phyloP scores from a whole-genome alignment of 2,888 invertebrate species.

The Drosophila fulvimacula region DNA sequence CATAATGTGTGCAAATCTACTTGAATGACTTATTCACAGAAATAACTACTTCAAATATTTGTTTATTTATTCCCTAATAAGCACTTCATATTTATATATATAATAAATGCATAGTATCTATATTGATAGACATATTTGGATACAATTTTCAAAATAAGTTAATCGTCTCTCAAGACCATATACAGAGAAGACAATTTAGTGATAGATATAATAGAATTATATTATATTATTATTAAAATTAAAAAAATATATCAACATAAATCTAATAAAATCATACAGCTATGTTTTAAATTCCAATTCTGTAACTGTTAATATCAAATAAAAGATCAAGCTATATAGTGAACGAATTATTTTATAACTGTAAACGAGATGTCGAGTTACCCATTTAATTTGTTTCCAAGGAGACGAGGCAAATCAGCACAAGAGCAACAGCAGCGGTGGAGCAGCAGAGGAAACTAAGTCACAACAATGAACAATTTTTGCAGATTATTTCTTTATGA shows the following conservation, averaged over 20 bases:
- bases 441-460: conserved; percentile 38
- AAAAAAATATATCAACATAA: too few relatives aligned
- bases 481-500: conserved; percentile 34
- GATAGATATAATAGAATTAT: too few relatives aligned
- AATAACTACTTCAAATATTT: not conserved
- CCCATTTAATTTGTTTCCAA: not conserved
- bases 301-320: not conserved
- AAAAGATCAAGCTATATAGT: not conserved
- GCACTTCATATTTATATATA: not conserved
- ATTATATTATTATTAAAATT: too few relatives aligned
- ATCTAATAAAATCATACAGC: not conserved
- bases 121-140: too few relatives aligned
- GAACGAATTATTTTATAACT: not conserved
- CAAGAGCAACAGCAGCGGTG: not conserved
- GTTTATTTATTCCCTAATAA: not conserved
- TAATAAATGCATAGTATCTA: too few relatives aligned
- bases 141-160: too few relatives aligned
- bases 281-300: not conserved
- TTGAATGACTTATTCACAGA: not conserved
- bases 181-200: too few relatives aligned
- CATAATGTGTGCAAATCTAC: not conserved
- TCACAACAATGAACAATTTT: conserved; percentile 46
- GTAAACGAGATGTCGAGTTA: not conserved
- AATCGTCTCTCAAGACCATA: too few relatives aligned
- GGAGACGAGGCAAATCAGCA: not conserved